Evolutionary conservation across 1,140 invertebrate genomes (phyloP).

Genomic region (Pogonognathellus flavescens): DNA sequence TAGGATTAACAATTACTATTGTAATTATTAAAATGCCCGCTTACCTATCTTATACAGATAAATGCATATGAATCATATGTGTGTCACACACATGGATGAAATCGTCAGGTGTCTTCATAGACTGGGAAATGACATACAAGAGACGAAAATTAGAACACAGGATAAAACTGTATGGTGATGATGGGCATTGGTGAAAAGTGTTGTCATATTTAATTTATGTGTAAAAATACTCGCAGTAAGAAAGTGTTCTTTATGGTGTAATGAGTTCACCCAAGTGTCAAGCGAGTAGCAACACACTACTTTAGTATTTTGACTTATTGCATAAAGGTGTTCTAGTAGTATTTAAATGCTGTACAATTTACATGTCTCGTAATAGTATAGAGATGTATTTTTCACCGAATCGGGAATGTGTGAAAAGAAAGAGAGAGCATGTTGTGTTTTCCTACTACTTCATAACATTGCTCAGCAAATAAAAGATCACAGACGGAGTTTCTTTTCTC

Average conservation of each 20-base stretch:
- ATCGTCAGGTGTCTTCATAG: conserved; percentile 11
- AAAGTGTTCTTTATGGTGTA: background rate
- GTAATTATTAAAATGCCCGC: too few species aligned
- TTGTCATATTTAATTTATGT: conserved; percentile 32
- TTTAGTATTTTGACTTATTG: too few species aligned
- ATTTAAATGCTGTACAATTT: background rate
- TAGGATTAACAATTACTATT: too few species aligned
- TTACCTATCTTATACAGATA: too few species aligned
- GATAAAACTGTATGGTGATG: background rate
- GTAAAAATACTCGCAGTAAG: background rate
- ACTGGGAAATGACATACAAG: background rate
- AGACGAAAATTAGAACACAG: background rate
- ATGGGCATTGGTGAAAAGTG: conserved; percentile 18
- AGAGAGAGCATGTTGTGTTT: conserved; percentile 21
- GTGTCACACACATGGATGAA: conserved; percentile 2
- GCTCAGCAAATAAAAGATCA: too few species aligned
- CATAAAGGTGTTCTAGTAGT: too few species aligned
- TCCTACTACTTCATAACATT: too few species aligned
- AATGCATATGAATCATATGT: background rate
- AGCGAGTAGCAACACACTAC: too few species aligned
- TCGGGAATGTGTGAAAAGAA: conserved; percentile 37
- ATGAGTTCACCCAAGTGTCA: background rate
- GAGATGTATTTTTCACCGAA: conserved; percentile 12
- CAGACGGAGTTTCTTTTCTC: too few species aligned
- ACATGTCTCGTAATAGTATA: background rate